Evolutionary conservation across 2,888 invertebrate genomes (phyloP).

Genomic region (Phanerotoma sp.): DNA sequence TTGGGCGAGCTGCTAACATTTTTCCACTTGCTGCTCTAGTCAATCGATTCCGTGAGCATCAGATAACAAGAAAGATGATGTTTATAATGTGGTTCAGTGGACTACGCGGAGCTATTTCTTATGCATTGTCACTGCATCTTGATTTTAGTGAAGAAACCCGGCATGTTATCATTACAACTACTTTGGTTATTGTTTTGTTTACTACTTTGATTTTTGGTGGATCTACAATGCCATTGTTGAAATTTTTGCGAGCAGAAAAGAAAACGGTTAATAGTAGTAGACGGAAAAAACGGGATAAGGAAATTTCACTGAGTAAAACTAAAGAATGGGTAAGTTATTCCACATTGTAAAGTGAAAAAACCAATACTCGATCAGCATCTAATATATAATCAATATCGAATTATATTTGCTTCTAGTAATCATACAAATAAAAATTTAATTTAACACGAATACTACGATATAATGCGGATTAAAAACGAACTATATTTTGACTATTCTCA

Average conservation of each 20-base stretch:
- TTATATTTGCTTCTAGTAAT: too few species aligned
- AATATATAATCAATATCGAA: too few species aligned
- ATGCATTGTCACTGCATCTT: conserved; percentile 93
- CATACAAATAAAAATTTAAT: too few species aligned
- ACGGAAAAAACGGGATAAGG: conserved; percentile 70
- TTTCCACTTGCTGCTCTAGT: conserved; percentile 92
- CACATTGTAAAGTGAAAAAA: not conserved
- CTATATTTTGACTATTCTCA: too few species aligned
- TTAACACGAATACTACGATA: too few species aligned
- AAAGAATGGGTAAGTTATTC: conserved; percentile 78
- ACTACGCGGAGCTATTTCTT: conserved; percentile 95
- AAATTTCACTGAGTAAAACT: conserved; percentile 94
- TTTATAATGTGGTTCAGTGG: conserved; percentile 99
- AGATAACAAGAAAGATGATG: conserved; percentile 98
- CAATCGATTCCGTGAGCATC: conserved; percentile 95
- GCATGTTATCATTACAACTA: conserved; percentile 96
- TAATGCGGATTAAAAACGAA: too few species aligned
- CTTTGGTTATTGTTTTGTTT: conserved; percentile 95
- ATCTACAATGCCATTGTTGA: conserved; percentile 95
- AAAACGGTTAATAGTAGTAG: conserved; percentile 61
- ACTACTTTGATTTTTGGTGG: conserved; percentile 96
- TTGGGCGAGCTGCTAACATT: conserved; percentile 95
- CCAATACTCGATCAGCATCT: too few species aligned
- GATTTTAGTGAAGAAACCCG: conserved; percentile 92
- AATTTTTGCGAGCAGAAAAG: conserved; percentile 79